Evolutionary conservation across 2,113 vertebrate species (phyloP), one percentile per base, ranked within the genome.

Genomic region (Ibidorhyncha struthersii): DNA sequence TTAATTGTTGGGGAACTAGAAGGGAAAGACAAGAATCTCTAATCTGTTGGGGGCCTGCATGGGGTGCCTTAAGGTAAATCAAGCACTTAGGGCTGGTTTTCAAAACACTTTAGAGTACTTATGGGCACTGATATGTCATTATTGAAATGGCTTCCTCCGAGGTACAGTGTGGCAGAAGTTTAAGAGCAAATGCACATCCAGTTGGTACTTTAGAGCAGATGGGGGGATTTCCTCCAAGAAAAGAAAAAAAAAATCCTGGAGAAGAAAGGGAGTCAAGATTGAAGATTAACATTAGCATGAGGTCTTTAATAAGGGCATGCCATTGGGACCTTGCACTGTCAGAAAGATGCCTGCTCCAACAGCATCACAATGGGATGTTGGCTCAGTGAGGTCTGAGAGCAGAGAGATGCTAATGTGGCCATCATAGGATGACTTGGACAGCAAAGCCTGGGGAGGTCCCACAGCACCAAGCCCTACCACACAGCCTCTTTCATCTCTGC

Each of bases 341-440:
- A 70, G 58, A 53, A 70, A 26, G 36, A 21, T 11, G 22, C 41
- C 53, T 16, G 25, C 17, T 53, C 66, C 53, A 82, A 66, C 36
- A 58, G 80, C 58, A 36, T 23, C 2, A 0, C 4, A 40, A 23
- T 5, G 14, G 13, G 12, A n/a, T 14, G 0, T 3, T 38, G 73
- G 63, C 29, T 89, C 29, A 9, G n/a, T 0, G 25, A 3, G 18
- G 10, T 12, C 40, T 47, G 50, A 76, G 52, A 47, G 45, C 25
- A 81, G 62, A 25, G 56, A 52, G 4, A 3, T 73, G 65, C 16
- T 45, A 52, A 38, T 1, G 3, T 0, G 17, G 2, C 23, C 32
- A 11, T 10, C 25, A 7, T 27, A 23, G 47, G 20, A 7, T 6
- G n/a, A 26, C 36, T 45, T 14, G 34, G 55, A 85, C 8, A 56